Percentiles rank a stretch among this genome's conserved stretches.
These are phyloP conservation scores for Esox niger DNA, from an alignment of 2,113 vertebrate genomes.

Conservation along the genomic window DNA sequence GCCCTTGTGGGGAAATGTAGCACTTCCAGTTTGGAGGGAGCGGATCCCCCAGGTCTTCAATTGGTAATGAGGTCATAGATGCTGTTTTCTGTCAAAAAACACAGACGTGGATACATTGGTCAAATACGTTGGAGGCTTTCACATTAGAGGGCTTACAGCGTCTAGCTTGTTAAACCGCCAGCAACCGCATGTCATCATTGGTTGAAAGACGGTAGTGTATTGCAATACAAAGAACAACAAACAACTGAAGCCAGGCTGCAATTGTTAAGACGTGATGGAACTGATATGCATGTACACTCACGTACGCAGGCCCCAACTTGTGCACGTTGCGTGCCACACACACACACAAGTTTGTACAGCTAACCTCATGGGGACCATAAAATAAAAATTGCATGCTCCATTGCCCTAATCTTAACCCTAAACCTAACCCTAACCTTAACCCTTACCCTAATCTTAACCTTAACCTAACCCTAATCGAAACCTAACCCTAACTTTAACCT, in stretches of 20 bases:
- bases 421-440: no score
- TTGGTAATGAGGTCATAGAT: constrained; percentile 78
- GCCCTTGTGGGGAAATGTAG: constrained; percentile 94
- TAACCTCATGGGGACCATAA: no score
- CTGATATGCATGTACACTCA: no score
- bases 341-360: no score
- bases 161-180: constrained; percentile 50
- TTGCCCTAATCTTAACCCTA: no score
- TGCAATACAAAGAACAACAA: constrained; percentile 33
- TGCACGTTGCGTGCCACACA: constrained; percentile 16
- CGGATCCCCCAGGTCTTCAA: constrained; percentile 78
- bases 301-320: no score
- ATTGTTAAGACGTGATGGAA: background rate
- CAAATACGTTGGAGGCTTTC: constrained; percentile 1
- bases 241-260: constrained; percentile 9
- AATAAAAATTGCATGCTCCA: no score
- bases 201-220: constrained; percentile 3
- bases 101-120: background rate
- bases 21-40: constrained; percentile 92
- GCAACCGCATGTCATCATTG: constrained; percentile 48
- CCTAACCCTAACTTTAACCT: no score
- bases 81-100: constrained; percentile 78
- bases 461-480: no score
- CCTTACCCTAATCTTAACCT: no score
- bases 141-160: constrained; percentile 36